Evolutionary conservation across 2,797 vertebrate genomes (phyloP), one percentile per base, ranked within the genome.

Genomic region (Diplodus sargus): DNA sequence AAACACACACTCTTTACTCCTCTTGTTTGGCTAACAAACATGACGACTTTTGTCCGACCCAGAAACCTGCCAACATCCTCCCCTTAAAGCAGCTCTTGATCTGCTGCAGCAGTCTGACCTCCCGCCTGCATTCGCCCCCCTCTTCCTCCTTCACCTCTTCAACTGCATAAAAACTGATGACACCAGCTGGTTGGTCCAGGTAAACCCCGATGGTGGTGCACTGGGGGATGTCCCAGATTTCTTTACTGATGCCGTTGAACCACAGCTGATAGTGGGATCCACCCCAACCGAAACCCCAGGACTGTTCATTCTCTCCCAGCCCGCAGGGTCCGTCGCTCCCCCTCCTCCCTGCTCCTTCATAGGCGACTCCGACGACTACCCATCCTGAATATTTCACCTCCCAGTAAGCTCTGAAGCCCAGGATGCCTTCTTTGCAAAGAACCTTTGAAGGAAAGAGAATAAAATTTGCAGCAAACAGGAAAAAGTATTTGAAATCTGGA

Each of bases 261-360:
- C 89, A 90, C 69, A 82, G 2, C 65, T 91, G 91, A 79, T 92
- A 94, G 61, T 85, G 81, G 14, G 88, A 91, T 30, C 90, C 92
- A 0, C 85, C 81, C 90, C 92, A 93, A 3, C 92, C 91, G 0
- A 94, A 52, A 64, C 89, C 90, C 92, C 90, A 94, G 54, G 93
- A 93, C 58, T 90, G 62, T 2, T 92, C 90, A 3, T 91, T 94
- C 53, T 93, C 90, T 17, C 92, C 91, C 39, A 93, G 84, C 2
- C 90, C 80, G 0, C 89, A 92, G 14, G 84, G 78, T 57, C 87
- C 85, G 0, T 93, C 81, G 7, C 45, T 48, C 23, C 67, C 81
- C 34, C 89, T 88, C 63, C 90, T 88, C 10, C 70, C 89, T 5
- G 87, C 82, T 0, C 58, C 60, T 65, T 91, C 87, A 9, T 79